Evolutionary conservation across 2,888 invertebrate genomes (phyloP), one percentile per base, ranked within the genome.

Genomic region (Salticus scenicus): DNA sequence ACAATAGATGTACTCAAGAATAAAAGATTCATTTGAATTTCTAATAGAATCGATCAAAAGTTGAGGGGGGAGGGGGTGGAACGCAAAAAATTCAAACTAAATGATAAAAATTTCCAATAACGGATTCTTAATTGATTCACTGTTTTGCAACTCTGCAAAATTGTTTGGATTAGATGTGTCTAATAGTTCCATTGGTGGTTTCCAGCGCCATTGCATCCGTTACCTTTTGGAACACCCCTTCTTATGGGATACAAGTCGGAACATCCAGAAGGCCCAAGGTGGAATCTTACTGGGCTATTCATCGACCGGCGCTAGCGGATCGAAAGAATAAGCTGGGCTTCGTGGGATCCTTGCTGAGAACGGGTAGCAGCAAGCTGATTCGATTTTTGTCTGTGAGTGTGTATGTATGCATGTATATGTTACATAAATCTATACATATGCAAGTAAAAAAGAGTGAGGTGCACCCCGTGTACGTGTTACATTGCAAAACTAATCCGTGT

Each of bases 271-370:
- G 42, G 51, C 64, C 30, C 74, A 57, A 73, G 80, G 67, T 80
- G 72, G 73, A 73, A 73, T 66, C 41, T 31, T 28, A 66, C 30
- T 20, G 37, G 41, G 37, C 14, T 51, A 63, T 47, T 57, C 79
- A 81, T 81, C 80, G 80, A 82, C 82, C 81, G 66, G 57, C 28
- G 37, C 28, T 71, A 70, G 42, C 75, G 74, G 75, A 82, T 82
- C 82, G 75, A 82, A 82, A 70, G 51, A 75, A 76, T 82, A 69
- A 67, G 57, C 80, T 31, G 51, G 64, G 63, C 75, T 67, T 57
- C 41, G 63, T 42, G 33, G 70, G 37, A 33, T n/a, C 28, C n/a
- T 71, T 42, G 42, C 41, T 30, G 47, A 71, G 47, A 42, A 47
- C n/a, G n/a, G n/a, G 51, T 31, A 51, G 30, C 47, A 64, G 24